A percentile compares a stretch with the other conserved stretches of the same genome.
phyloP scores from a whole-genome alignment of 2,888 invertebrate genomes.

The Aleiodes testaceus region DNA sequence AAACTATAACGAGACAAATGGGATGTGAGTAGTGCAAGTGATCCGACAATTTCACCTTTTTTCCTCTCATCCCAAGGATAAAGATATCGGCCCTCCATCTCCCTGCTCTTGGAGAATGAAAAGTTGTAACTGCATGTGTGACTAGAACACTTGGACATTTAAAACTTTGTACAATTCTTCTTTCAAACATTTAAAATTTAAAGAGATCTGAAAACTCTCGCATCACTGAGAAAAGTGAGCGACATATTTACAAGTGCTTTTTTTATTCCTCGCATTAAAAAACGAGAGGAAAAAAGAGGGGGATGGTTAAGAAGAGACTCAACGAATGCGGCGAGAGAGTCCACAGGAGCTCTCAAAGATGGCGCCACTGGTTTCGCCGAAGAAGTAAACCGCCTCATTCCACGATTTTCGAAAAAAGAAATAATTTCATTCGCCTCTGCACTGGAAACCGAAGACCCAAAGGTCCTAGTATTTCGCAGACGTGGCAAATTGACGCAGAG shows the following conservation, averaged over 20 bases:
- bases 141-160: constrained; percentile 22
- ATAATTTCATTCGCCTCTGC: neutral
- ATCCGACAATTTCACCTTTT: constrained; percentile 30
- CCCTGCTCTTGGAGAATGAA: constrained; percentile 23
- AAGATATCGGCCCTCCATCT: no score
- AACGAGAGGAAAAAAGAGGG: no score
- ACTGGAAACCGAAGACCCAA: neutral
- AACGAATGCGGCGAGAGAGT: neutral
- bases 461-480: constrained; percentile 6
- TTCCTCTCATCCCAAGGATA: constrained; percentile 25
- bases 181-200: constrained; percentile 9
- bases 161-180: neutral
- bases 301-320: constrained; percentile 18
- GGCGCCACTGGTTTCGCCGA: constrained; percentile 50
- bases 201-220: constrained; percentile 15
- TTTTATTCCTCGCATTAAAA: neutral
- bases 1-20: constrained; percentile 70
- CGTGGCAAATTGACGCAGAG: constrained; percentile 28
- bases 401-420: neutral
- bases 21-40: constrained; percentile 57
- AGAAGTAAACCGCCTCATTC: neutral
- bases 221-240: constrained; percentile 25
- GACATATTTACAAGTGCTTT: neutral
- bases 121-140: constrained; percentile 56
- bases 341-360: constrained; percentile 50